Percentiles rank a stretch among this genome's conserved stretches.
phyloP scores from a whole-genome alignment of 2,113 vertebrate genomes.

The Rhinolophus sinicus region DNA sequence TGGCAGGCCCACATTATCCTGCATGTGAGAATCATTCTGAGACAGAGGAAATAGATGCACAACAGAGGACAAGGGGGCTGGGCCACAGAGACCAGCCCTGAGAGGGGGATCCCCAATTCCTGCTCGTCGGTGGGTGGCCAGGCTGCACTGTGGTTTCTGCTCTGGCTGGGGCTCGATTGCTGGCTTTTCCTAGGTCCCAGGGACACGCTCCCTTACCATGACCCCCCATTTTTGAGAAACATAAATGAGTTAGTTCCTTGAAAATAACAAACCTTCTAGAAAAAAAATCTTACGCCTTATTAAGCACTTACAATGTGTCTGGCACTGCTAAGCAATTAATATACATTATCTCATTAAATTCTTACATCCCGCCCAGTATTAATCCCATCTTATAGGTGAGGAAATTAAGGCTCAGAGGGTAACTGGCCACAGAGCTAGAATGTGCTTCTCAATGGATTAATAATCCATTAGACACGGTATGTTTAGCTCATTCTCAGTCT shows the following conservation, averaged over 20 bases:
- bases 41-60: background rate
- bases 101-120: background rate
- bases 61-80: background rate
- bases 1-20: background rate
- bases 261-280: background rate
- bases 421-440: background rate
- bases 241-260: background rate
- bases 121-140: background rate
- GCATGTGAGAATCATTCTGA: background rate
- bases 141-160: background rate
- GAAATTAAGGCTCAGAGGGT: background rate
- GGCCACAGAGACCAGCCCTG: background rate
- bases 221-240: background rate
- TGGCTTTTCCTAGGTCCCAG: background rate
- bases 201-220: background rate
- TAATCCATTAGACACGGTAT: background rate
- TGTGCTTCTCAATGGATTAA: background rate
- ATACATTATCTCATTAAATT: background rate
- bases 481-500: background rate
- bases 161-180: background rate
- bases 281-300: background rate
- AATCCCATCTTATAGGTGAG: background rate
- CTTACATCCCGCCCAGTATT: background rate
- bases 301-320: background rate
- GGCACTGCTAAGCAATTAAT: background rate